A percentile compares a stretch with the other conserved stretches of the same genome.
These are phyloP conservation scores for Camelus dromedarius DNA, from an alignment of 2,113 vertebrate genomes.

Conservation along the genomic window DNA sequence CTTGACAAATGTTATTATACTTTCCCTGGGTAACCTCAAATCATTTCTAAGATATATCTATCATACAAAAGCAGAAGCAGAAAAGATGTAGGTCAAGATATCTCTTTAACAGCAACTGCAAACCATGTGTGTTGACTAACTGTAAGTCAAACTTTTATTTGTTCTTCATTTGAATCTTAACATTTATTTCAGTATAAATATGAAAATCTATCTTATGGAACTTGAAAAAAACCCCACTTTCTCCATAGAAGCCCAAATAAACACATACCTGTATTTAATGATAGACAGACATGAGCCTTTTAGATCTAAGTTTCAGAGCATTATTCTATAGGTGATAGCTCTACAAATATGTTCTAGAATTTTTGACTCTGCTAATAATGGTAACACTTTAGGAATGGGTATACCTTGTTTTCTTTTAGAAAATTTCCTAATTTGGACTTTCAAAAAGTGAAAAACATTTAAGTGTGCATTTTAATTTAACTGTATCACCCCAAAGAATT, in stretches of 20 bases:
- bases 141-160: slow-evolving; percentile 66
- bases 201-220: neutral
- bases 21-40: slow-evolving; percentile 82
- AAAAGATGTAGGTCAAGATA: slow-evolving; percentile 70
- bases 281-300: slow-evolving; percentile 20
- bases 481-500: slow-evolving; percentile 14
- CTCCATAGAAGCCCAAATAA: slow-evolving; percentile 41
- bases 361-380: slow-evolving; percentile 44
- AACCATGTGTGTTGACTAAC: slow-evolving; percentile 63
- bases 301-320: slow-evolving; percentile 27
- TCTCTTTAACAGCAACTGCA: slow-evolving; percentile 77
- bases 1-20: slow-evolving; percentile 74
- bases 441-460: slow-evolving; percentile 59
- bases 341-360: slow-evolving; percentile 47
- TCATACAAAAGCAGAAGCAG: slow-evolving; percentile 79
- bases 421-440: slow-evolving; percentile 55
- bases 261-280: slow-evolving; percentile 33
- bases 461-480: slow-evolving; percentile 59
- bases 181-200: slow-evolving; percentile 62
- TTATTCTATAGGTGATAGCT: slow-evolving; percentile 30
- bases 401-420: slow-evolving; percentile 51
- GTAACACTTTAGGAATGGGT: slow-evolving; percentile 55
- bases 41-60: slow-evolving; percentile 83
- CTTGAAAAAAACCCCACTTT: slow-evolving; percentile 28
- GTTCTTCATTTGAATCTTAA: slow-evolving; percentile 55